phyloP scores from a whole-genome alignment of 2,797 vertebrate genomes.

The Liparis tanakae region DNA sequence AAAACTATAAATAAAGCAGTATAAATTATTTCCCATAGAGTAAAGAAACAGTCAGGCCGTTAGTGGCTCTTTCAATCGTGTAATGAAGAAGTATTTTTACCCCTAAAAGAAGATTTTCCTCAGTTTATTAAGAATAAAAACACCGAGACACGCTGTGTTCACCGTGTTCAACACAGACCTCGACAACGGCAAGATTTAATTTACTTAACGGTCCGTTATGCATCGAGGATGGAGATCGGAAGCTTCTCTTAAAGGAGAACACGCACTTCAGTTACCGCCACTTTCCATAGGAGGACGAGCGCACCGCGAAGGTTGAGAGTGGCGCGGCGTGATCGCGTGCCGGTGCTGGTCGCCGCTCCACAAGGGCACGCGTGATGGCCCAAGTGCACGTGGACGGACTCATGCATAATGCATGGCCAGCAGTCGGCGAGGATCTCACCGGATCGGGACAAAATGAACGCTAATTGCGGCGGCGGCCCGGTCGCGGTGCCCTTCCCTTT shows the following conservation, averaged over 20 bases:
- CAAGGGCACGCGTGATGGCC: constrained; percentile 92
- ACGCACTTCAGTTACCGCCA: constrained; percentile 20
- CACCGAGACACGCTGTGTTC: neutral
- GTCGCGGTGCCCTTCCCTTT: constrained; percentile 75
- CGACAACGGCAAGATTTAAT: neutral
- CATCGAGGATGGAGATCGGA: constrained; percentile 5
- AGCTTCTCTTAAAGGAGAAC: constrained; percentile 3
- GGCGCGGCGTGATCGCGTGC: constrained; percentile 74
- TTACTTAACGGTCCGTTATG: neutral
- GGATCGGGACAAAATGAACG: constrained; percentile 86
- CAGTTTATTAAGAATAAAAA: neutral
- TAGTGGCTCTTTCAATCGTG: neutral
- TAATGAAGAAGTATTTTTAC: constrained; percentile 4
- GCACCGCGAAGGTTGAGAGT: constrained; percentile 57
- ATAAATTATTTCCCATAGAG: too few relatives aligned
- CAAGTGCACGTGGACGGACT: constrained; percentile 91
- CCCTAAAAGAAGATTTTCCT: neutral
- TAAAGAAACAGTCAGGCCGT: too few relatives aligned
- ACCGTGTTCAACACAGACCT: constrained; percentile 7
- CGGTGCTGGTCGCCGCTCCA: constrained; percentile 74
- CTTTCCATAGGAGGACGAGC: constrained; percentile 38
- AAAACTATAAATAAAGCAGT: too few relatives aligned
- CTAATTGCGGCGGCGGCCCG: constrained; percentile 90
- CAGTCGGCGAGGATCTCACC: constrained; percentile 85
- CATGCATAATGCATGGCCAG: constrained; percentile 95